Evolutionary conservation across 2,113 vertebrate genomes (phyloP), one percentile per base, ranked within the genome.

Genomic region (Rallus limicola): DNA sequence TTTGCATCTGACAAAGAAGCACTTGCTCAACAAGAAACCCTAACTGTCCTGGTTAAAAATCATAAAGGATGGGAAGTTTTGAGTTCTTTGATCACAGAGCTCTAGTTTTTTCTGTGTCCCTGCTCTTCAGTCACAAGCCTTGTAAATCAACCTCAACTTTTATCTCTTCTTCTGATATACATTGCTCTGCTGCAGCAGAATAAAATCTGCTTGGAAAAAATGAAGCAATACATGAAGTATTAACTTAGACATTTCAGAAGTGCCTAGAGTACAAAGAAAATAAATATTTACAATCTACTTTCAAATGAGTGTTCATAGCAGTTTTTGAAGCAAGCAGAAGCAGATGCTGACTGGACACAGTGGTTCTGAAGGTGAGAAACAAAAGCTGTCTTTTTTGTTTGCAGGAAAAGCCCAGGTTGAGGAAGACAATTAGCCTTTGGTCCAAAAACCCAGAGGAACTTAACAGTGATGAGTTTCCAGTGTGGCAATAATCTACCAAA

Each of bases 201-300:
- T 76, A 88, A 82, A 86, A 81, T 67, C 64, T 60, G 9, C 78
- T 91, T 93, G 48, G 80, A 77, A 86, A 96, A 82, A 83, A 36
- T 36, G 44, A 64, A 46, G 19, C 36, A 72, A 58, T 75, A 21
- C 20, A 24, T 84, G 29, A 92, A 89, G 24, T 56, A 93, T 91
- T 88, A 92, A 64, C 29, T 34, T 71, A 75, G 69, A 56, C 56
- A 60, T 91, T 94, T 95, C 65, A 68, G 29, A 92, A 89, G 26
- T 82, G 53, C 26, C 87, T 82, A 25, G 34, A 84, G 48, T 69
- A 62, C 13, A 84, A 90, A 76, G 59, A 81, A 77, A 87, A 82
- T 92, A 82, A 81, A 48, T 92, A 84, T 89, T 89, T 91, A 48
- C 23, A n/a, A 34, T 58, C 15, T 21, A 33, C 23, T 92, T 88